A percentile compares a stretch with the other conserved stretches of the same genome.
phyloP scores from a whole-genome alignment of 2,797 vertebrate genomes.

The Phrynocephalus vlangalii region DNA sequence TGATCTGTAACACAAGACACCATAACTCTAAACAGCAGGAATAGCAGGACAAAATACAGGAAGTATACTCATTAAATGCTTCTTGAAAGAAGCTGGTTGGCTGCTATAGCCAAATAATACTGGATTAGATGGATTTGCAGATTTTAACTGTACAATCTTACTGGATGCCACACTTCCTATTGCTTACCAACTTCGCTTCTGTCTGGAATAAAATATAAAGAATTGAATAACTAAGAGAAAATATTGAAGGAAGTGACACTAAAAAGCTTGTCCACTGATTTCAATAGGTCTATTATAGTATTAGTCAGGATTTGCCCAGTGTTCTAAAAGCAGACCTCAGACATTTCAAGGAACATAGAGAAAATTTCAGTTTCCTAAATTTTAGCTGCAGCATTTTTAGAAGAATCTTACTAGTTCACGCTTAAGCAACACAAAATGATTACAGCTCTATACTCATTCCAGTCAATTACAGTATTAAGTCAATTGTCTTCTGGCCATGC shows the following conservation, averaged over 20 bases:
- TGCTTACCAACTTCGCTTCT: neutral
- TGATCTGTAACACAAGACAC: neutral
- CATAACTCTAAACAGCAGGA: neutral
- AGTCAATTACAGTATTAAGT: neutral
- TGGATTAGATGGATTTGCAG: too few species aligned
- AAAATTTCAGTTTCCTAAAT: neutral
- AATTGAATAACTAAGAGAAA: neutral
- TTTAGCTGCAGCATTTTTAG: neutral
- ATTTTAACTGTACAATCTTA: neutral
- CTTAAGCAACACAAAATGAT: neutral
- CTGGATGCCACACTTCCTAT: neutral
- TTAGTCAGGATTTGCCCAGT: neutral
- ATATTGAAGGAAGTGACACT: neutral
- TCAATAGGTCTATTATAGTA: neutral
- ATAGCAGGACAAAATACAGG: neutral
- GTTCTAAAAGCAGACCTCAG: neutral
- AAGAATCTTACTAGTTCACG: neutral
- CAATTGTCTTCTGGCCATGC: too few species aligned
- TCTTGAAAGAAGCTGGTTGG: neutral
- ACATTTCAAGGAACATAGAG: neutral
- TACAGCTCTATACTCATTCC: neutral
- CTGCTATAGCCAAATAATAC: neutral
- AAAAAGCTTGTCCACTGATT: neutral
- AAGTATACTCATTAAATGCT: neutral
- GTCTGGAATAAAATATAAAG: neutral